A percentile compares a stretch with the other conserved stretches of the same genome.
Evolutionary conservation across 2,113 vertebrate genomes (phyloP).

Genomic region (Aegotheles bennettii): DNA sequence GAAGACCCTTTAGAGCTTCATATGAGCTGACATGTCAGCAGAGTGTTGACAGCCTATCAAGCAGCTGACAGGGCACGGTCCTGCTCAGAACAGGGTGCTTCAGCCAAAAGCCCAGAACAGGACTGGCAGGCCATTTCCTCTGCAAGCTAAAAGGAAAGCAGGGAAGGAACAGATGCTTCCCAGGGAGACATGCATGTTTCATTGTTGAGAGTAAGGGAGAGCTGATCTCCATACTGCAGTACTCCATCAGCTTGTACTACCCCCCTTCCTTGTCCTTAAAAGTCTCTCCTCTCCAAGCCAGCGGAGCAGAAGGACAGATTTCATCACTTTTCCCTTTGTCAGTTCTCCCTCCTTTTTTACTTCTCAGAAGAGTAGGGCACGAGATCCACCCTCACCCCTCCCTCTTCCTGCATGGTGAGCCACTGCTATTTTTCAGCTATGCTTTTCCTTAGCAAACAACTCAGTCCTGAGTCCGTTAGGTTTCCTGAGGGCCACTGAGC

Average conservation of each 20-base stretch:
- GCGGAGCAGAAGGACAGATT: background rate
- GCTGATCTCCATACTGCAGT: background rate
- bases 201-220: background rate
- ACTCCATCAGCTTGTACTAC: background rate
- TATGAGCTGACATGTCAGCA: background rate
- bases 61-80: slow-evolving; percentile 34
- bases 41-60: slow-evolving; percentile 45
- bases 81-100: background rate
- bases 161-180: slow-evolving; percentile 20
- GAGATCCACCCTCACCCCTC: background rate
- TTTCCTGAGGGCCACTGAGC: background rate
- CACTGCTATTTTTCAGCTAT: background rate
- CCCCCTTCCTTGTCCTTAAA: background rate
- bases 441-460: background rate
- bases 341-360: background rate
- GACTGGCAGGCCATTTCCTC: slow-evolving; percentile 34
- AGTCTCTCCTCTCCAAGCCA: background rate
- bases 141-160: background rate
- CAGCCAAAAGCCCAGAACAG: slow-evolving; percentile 38
- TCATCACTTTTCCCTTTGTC: background rate
- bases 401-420: background rate
- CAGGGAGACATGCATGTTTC: background rate
- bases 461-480: background rate
- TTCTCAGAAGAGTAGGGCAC: background rate
- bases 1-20: slow-evolving; percentile 24